Base-by-base conservation (phyloP, 2,797 vertebrate genomes). In the Poeciliopsis presidionis region DNA sequence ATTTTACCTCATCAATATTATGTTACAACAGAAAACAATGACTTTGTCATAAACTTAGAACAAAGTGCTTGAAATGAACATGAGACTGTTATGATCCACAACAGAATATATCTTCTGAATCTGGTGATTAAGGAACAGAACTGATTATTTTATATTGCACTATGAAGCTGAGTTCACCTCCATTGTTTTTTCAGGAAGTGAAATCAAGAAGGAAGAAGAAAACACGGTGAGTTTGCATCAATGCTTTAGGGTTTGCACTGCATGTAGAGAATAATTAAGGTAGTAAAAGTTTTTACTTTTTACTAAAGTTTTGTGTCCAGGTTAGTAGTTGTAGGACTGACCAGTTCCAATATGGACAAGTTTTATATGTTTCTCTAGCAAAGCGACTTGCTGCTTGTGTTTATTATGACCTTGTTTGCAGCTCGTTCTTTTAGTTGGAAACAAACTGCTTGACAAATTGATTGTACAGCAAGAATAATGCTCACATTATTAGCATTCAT, bases 141-240 rank as follows among this genome's bases (percentile, higher is more conserved):
- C 5, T 6, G n/a, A 30, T 12, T 5, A 28, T 28, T 12, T 59
- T 57, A 1, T 11, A 63, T 36, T 36, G 18, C 61, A 18, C 30
- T 36, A 36, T 36, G 28, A 63, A 36, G 13, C n/a, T 47, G 13
- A 16, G 39, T 65, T 36, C 14, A 33, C 20, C 11, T 71, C 28
- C 9, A 1, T 16, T 2, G 33, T 49, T 72, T 47, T 41, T 77
- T 7, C 72, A 86, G 78, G 46, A 61, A 78, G 53, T 8, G 47
- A 69, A 72, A 59, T 41, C 2, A 55, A 57, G 39, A 18, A 72
- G 12, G 71, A 43, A 76, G 33, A 30, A 20, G 33, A 30, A 20
- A 36, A 65, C 18, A 20, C 7, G 20, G 61, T 65, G 33, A 65
- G 61, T 65, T 36, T 20, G 36, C 33, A 36, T 39, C 13, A 65